Percentiles rank a stretch among this genome's conserved stretches.
Evolutionary conservation across 2,888 invertebrate genomes (phyloP).

Genomic region (Athetis lepigone): DNA sequence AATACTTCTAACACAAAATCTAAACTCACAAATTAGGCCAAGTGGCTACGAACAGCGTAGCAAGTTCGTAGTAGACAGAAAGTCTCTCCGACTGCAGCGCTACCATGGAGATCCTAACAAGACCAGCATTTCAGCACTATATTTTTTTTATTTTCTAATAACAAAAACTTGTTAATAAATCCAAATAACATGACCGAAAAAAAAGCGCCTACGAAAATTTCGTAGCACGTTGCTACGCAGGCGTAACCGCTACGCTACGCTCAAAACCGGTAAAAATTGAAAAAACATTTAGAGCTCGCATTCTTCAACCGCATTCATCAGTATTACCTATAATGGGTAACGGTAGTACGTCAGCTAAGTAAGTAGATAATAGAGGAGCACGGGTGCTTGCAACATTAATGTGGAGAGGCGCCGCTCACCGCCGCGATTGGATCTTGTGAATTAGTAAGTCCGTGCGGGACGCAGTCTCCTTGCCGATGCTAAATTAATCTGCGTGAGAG

Average conservation of each 20-base stretch:
- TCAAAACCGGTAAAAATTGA: not conserved
- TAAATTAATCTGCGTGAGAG: conserved; percentile 73
- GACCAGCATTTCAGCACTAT: not conserved
- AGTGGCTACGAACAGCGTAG: conserved; percentile 8
- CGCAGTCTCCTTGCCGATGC: conserved; percentile 61
- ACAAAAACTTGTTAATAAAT: not conserved
- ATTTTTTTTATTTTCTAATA: not conserved
- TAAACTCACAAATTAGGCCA: not conserved
- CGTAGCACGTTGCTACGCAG: conserved; percentile 43
- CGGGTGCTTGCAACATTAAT: conserved; percentile 78
- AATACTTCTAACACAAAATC: not conserved
- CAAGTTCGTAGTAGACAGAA: not conserved
- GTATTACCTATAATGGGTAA: conserved; percentile 19
- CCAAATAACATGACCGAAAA: not conserved
- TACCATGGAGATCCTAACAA: not conserved
- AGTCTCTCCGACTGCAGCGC: not conserved
- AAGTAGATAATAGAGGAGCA: conserved; percentile 68
- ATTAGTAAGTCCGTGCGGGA: conserved; percentile 74
- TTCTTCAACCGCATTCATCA: no score
- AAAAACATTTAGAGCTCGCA: not conserved
- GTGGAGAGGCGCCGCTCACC: conserved; percentile 71
- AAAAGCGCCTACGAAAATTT: conserved; percentile 25
- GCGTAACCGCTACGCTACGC: conserved; percentile 1
- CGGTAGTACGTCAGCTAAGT: conserved; percentile 50
- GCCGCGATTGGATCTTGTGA: conserved; percentile 77